Evolutionary conservation across 2,113 vertebrate genomes (phyloP), one percentile per base, ranked within the genome.

Genomic region (Malurus cyaneus): DNA sequence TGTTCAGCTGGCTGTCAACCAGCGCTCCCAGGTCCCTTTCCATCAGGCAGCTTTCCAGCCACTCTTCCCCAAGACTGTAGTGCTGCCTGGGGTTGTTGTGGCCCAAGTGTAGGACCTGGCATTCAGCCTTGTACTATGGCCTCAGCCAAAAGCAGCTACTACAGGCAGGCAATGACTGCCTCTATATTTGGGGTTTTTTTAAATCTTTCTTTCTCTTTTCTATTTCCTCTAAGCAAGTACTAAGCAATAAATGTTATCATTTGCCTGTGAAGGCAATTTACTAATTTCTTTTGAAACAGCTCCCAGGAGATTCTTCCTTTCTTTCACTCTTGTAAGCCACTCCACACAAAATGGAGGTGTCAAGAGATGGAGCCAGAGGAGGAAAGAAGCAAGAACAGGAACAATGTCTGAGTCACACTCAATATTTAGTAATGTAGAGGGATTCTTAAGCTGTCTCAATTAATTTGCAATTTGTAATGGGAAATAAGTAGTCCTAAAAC

Each of bases 1-100:
- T 3, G 13, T 12, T 31, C 28, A 53, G 39, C 24, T 16, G 36
- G 32, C 23, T 47, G 16, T n/a, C 0, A 2, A 4, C 7, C 39
- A 60, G 53, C 39, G 25, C 7, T 3, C 4, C 28, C 12, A n/a
- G 59, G 15, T 23, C 2, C 31, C 28, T 64, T 57, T 18, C 23
- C 28, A 29, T 1, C 32, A n/a, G 32, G 9, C 36, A 74, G 6
- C 2, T 74, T 53, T 66, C 52, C 69, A 60, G 8, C 24, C 2
- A 0, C 61, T 39, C 19, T 53, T 8, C 24, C 16, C 24, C n/a
- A 67, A 8, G 29, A 24, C 61, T 25, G 24, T 5, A 60, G 78
- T 8, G 2, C 6, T n/a, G 18, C 18, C 5, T 4, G 7, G 14
- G 12, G 25, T 4, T 64, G 19, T 4, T 47, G 25, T 42, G 25